phyloP scores from a whole-genome alignment of 2,797 vertebrate species.

The Dallia pectoralis region DNA sequence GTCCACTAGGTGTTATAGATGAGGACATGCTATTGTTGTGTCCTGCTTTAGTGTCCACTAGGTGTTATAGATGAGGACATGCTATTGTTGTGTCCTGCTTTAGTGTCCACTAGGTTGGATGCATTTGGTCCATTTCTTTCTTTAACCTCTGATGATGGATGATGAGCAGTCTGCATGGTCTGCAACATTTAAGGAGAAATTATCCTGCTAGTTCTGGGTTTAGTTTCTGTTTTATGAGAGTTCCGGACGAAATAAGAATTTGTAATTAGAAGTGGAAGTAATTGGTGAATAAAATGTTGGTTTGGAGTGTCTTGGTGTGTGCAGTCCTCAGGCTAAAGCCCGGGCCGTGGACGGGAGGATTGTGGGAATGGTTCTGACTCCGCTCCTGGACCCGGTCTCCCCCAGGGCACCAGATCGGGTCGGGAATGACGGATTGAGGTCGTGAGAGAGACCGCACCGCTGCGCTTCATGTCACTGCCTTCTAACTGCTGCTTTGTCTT shows the following conservation, averaged over 20 bases:
- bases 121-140: neutral
- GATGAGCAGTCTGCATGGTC: neutral
- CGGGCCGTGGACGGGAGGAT: too few relatives aligned
- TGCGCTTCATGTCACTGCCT: slow-evolving; percentile 43
- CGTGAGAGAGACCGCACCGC: slow-evolving; percentile 28
- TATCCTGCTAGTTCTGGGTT: neutral
- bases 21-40: too few relatives aligned
- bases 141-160: neutral
- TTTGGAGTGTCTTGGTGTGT: neutral
- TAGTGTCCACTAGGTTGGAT: slow-evolving; percentile 46
- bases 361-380: neutral
- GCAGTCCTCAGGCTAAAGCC: neutral
- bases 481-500: neutral
- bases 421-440: neutral
- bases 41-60: too few relatives aligned
- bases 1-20: too few relatives aligned
- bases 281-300: slow-evolving; percentile 7
- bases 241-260: neutral
- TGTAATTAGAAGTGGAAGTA: neutral
- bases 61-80: too few relatives aligned
- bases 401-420: neutral
- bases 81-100: neutral
- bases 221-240: neutral
- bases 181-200: too few relatives aligned
- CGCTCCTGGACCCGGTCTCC: neutral